Conservation (phyloP, 2,888 invertebrate genomes). For the Tetheella fluctuosa region DNA sequence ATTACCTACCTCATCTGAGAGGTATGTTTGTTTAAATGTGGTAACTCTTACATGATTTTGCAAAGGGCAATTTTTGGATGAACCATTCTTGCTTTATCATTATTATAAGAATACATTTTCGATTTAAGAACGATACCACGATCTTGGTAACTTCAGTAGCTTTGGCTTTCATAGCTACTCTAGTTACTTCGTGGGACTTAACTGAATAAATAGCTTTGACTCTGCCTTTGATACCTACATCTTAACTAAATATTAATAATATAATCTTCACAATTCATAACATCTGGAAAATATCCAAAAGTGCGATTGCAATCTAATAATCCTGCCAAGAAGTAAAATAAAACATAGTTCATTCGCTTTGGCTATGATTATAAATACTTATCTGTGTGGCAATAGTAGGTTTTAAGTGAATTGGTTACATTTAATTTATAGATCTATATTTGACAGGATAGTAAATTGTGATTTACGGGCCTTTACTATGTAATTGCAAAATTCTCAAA, state of each 20-base stretch:
- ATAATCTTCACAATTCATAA: slow-evolving; percentile 33
- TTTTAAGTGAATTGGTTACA: not conserved
- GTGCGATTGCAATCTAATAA: slow-evolving; percentile 37
- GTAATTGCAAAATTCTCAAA: too few species aligned
- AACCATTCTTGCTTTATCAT: not conserved
- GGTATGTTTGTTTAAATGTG: not conserved
- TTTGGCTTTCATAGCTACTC: too few species aligned
- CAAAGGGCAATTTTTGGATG: not conserved
- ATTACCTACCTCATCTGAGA: slow-evolving; percentile 30
- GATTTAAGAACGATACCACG: not conserved
- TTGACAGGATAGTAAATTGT: not conserved
- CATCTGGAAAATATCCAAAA: slow-evolving; percentile 37
- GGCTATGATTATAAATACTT: slow-evolving; percentile 42
- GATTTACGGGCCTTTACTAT: too few species aligned
- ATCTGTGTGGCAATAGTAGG: slow-evolving; percentile 28
- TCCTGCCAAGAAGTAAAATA: slow-evolving; percentile 32
- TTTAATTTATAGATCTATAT: not conserved
- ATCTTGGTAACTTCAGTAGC: too few species aligned
- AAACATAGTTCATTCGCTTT: slow-evolving; percentile 15
- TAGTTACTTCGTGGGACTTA: too few species aligned
- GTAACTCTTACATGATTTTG: not conserved
- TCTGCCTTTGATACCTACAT: slow-evolving; percentile 12
- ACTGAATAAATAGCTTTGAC: too few species aligned
- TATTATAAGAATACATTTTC: too few species aligned
- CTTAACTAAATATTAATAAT: not conserved